phyloP scores from a whole-genome alignment of 2,113 vertebrate species.

The Harpagus bidentatus region DNA sequence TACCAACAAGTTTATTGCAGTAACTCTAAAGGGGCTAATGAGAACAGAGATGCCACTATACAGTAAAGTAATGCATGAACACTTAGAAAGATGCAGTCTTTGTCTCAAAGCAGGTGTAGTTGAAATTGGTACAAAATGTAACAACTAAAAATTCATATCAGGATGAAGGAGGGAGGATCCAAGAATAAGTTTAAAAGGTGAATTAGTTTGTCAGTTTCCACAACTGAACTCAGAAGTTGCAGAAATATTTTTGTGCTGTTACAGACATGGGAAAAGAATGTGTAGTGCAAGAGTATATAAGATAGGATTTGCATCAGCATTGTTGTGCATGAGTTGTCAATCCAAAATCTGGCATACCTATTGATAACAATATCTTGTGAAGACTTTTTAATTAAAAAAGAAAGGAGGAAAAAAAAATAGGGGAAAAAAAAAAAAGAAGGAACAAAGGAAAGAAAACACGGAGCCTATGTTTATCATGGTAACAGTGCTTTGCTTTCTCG shows the following conservation, averaged over 20 bases:
- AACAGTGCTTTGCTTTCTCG: background rate
- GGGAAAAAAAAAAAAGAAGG: rapidly evolving
- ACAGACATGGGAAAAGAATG: background rate
- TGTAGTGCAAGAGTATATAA: background rate
- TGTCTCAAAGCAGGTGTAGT: background rate
- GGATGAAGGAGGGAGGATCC: background rate
- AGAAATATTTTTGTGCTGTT: background rate
- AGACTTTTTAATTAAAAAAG: background rate
- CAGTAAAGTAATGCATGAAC: background rate
- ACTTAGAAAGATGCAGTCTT: background rate
- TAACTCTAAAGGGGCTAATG: background rate
- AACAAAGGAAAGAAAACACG: background rate
- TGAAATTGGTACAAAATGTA: background rate
- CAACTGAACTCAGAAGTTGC: background rate
- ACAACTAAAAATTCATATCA: background rate
- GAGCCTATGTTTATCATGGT: background rate
- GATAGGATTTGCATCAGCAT: background rate
- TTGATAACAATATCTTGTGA: background rate
- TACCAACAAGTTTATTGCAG: background rate
- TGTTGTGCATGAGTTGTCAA: background rate
- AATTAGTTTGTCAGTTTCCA: background rate
- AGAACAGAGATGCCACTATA: background rate
- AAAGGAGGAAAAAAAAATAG: background rate
- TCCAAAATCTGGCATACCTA: background rate
- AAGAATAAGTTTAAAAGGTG: background rate